Conservation (phyloP, 2,797 vertebrate genomes). For the Silurus aristotelis region DNA sequence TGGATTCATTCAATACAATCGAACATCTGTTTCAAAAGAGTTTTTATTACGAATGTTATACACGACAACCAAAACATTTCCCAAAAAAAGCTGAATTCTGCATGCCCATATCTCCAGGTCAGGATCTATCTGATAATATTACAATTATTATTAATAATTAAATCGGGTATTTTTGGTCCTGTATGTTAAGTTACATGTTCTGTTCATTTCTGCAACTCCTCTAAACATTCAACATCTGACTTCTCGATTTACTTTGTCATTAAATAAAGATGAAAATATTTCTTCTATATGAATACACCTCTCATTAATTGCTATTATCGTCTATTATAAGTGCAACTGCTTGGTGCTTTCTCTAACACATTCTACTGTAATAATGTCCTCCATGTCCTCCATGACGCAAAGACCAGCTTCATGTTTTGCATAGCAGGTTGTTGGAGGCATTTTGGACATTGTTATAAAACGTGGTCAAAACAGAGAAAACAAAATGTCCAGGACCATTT, state of each 20-base stretch:
- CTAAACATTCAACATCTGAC: too few species aligned
- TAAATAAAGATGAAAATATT: too few species aligned
- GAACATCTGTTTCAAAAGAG: neutral
- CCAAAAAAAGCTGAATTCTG: neutral
- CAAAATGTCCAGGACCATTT: constrained; percentile 44
- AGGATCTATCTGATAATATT: too few species aligned
- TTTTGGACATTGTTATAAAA: constrained; percentile 11
- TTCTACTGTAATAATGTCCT: too few species aligned
- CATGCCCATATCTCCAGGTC: neutral
- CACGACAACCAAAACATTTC: neutral
- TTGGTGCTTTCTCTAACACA: neutral
- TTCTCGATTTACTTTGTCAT: too few species aligned
- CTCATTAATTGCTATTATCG: neutral
- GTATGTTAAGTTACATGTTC: too few species aligned
- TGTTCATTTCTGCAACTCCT: too few species aligned
- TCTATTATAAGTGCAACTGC: constrained; percentile 7
- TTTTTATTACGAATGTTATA: constrained; percentile 76
- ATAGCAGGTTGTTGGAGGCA: constrained; percentile 31
- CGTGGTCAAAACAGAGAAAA: constrained; percentile 2
- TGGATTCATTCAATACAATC: too few species aligned
- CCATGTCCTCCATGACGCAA: constrained; percentile 21
- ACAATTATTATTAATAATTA: too few species aligned
- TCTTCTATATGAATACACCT: neutral
- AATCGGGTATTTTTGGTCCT: too few species aligned
- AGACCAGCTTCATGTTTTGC: constrained; percentile 32